Evolutionary conservation across 2,113 vertebrate genomes (phyloP), one percentile per base, ranked within the genome.

Genomic region (Ciconia maguari): DNA sequence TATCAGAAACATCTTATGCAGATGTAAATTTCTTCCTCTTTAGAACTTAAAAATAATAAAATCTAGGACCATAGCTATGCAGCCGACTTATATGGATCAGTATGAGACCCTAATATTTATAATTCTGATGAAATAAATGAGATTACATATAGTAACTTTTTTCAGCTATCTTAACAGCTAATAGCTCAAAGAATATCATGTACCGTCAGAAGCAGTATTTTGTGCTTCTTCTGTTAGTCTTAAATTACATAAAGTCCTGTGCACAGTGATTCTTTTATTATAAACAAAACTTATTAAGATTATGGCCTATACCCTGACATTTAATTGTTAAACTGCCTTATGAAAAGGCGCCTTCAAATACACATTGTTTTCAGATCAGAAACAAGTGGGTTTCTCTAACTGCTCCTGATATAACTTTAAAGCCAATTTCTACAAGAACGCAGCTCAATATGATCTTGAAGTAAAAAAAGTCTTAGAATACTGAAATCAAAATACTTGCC

Each of bases 401-500:
- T 83, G 69, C 51, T 58, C 62, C 49, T 60, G 6, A 64, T 7
- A 10, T 1, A 90, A 76, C 54, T 58, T 54, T 77, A 87, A 80
- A 91, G 55, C 7, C 11, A 27, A 57, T 62, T 85, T 70, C 71
- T 22, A n/a, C 18, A 80, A 77, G 46, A 80, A n/a, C 21, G 30
- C 24, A 69, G 52, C 58, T 72, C 25, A 87, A 36, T 26, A 27
- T 13, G 14, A 89, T 42, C 64, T 46, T 44, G 26, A 75, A 55
- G 32, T 42, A 41, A 54, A 49, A 38, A 49, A 70, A 34, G 24
- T 49, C 52, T 54, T 34, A 29, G 9, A 57, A 83, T 25, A 55
- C 1, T 48, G 76, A 91, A 92, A 94, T 54, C 13, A 48, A 72
- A 94, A 91, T 96, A 95, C 97, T 94, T 96, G 96, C 95, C 97